A percentile compares a stretch with the other conserved stretches of the same genome.
phyloP scores from a whole-genome alignment of 2,797 vertebrate species.

The Neoniphon sammara region DNA sequence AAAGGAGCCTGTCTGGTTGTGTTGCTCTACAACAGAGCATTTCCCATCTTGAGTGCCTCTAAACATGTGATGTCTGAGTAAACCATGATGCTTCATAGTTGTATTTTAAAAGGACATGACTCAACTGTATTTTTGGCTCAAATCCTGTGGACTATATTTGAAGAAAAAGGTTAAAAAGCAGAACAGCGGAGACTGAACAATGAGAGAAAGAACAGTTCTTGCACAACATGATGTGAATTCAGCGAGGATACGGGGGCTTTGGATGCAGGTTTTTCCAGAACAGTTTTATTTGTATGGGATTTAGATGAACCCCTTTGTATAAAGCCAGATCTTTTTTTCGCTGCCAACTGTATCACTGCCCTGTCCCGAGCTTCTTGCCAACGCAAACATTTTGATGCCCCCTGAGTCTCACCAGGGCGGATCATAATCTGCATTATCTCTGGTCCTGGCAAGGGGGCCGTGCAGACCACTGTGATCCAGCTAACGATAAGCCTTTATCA shows the following conservation, averaged over 20 bases:
- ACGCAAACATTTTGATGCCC: slow-evolving; percentile 34
- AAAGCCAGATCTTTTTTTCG: slow-evolving; percentile 21
- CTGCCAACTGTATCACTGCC: slow-evolving; percentile 36
- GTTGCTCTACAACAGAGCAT: background rate
- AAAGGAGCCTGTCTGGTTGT: too few species aligned
- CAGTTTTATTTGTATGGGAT: slow-evolving; percentile 31
- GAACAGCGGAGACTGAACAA: background rate
- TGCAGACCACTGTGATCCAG: slow-evolving; percentile 16
- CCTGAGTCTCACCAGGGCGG: slow-evolving; percentile 22
- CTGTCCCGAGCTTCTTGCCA: slow-evolving; percentile 30
- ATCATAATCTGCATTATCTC: slow-evolving; percentile 42
- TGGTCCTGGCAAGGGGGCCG: slow-evolving; percentile 16
- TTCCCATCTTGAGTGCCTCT: background rate
- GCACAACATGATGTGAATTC: background rate
- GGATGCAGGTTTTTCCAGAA: slow-evolving; percentile 11
- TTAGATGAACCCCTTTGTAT: slow-evolving; percentile 17
- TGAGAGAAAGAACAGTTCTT: background rate
- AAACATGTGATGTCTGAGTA: background rate
- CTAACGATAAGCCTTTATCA: slow-evolving; percentile 37
- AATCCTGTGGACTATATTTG: too few species aligned
- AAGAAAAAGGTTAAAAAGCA: too few species aligned
- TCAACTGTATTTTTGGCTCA: too few species aligned
- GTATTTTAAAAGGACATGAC: too few species aligned
- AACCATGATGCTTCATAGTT: too few species aligned
- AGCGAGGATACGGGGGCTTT: background rate